A percentile compares a stretch with the other conserved stretches of the same genome.
These are phyloP conservation scores for Drosophila tanythrix DNA, from an alignment of 2,888 invertebrate species.

Conservation along the genomic window DNA sequence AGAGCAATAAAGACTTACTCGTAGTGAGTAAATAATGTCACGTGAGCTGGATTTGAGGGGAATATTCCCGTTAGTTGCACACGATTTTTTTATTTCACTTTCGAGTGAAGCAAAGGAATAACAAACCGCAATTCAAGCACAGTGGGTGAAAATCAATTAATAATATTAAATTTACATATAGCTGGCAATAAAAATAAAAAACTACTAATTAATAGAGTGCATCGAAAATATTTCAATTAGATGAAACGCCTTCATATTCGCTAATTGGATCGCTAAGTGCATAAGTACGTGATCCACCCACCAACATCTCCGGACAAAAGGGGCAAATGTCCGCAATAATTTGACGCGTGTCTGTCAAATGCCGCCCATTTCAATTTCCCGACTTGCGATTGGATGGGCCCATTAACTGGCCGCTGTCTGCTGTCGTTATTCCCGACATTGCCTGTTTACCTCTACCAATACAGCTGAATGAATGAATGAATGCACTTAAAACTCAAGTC, in stretches of 20 bases:
- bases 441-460: slow-evolving; percentile 31
- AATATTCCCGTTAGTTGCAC: slow-evolving; percentile 45
- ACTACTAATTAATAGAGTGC: background rate
- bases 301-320: background rate
- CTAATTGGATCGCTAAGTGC: slow-evolving; percentile 14
- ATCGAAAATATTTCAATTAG: slow-evolving; percentile 1
- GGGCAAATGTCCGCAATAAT: slow-evolving; percentile 10
- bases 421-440: slow-evolving; percentile 44
- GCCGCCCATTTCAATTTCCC: slow-evolving; percentile 43
- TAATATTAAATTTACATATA: background rate
- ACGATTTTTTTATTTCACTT: background rate
- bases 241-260: slow-evolving; percentile 4
- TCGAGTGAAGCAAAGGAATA: background rate
- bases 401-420: slow-evolving; percentile 40
- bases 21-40: slow-evolving; percentile 30
- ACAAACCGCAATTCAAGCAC: background rate
- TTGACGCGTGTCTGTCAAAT: slow-evolving; percentile 49
- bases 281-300: slow-evolving; percentile 18
- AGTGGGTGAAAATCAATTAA: background rate
- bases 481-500: slow-evolving; percentile 52
- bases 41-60: slow-evolving; percentile 44
- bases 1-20: slow-evolving; percentile 4
- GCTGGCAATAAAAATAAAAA: background rate
- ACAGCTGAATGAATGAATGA: slow-evolving; percentile 30
- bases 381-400: slow-evolving; percentile 14